Conservation (phyloP, 1,140 invertebrate genomes). For the Bombus cullumanus region DNA sequence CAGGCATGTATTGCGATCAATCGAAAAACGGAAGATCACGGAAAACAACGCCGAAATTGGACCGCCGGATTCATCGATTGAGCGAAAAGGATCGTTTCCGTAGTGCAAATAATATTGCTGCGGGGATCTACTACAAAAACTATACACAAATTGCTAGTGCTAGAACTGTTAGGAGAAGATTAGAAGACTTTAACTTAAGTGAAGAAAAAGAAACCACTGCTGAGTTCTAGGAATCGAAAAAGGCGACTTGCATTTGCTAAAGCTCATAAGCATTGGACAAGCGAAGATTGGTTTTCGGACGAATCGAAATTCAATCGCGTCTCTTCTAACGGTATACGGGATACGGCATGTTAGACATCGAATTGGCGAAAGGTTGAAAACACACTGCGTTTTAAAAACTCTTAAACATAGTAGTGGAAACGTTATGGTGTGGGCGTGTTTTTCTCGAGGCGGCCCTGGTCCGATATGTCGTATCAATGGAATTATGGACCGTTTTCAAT, state of each 20-base stretch:
- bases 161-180: slow-evolving; percentile 11
- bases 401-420: too few species aligned
- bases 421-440: too few species aligned
- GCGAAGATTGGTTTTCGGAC: not conserved
- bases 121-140: not conserved
- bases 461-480: slow-evolving; percentile 22
- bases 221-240: not conserved
- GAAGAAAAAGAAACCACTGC: not conserved
- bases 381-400: too few species aligned
- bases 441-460: not conserved
- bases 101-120: not conserved
- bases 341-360: too few species aligned
- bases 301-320: slow-evolving; percentile 16
- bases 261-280: slow-evolving; percentile 4
- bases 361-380: too few species aligned
- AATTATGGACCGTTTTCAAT: slow-evolving; percentile 27
- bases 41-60: too few species aligned
- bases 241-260: slow-evolving; percentile 1
- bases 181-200: slow-evolving; percentile 2
- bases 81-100: too few species aligned
- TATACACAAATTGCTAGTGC: slow-evolving; percentile 1
- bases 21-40: too few species aligned
- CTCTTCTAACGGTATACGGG: not conserved
- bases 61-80: too few species aligned
- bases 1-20: too few species aligned